Conservation (phyloP, 2,888 invertebrate species). For the Drosophila acutilabella region DNA sequence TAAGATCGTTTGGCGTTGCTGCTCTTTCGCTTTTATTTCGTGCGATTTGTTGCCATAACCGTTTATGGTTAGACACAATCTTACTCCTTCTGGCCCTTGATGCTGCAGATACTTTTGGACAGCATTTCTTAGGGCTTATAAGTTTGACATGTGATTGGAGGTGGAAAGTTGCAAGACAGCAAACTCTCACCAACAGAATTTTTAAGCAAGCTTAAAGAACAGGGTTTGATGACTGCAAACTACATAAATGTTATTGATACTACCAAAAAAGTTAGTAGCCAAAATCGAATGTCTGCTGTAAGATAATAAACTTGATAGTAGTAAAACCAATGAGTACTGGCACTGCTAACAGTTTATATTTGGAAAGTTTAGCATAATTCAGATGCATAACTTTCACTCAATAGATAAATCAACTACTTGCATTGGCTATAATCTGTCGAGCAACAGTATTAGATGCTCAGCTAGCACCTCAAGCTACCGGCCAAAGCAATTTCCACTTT, state of each 20-base stretch:
- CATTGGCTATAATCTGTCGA: conserved; percentile 22
- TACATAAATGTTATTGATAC: too few species aligned
- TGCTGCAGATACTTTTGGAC: conserved; percentile 17
- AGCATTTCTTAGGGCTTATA: conserved; percentile 10
- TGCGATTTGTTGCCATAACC: conserved; percentile 56
- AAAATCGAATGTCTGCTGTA: background rate
- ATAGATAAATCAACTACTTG: conserved; percentile 20
- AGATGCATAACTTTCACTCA: conserved; percentile 39
- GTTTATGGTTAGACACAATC: conserved; percentile 70
- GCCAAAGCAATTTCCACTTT: conserved; percentile 57
- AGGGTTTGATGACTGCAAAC: background rate
- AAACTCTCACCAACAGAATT: background rate
- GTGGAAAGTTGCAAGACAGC: conserved; percentile 2
- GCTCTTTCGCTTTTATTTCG: conserved; percentile 73
- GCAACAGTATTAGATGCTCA: conserved; percentile 35
- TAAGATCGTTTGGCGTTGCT: conserved; percentile 44
- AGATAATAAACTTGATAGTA: background rate
- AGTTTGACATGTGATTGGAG: conserved; percentile 42
- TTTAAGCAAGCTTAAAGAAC: background rate
- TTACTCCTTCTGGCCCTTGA: conserved; percentile 21
- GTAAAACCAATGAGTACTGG: background rate
- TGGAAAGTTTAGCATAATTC: conserved; percentile 27
- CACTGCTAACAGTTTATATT: background rate
- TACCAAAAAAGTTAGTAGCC: too few species aligned
- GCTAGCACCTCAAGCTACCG: conserved; percentile 50